Percentiles rank a stretch among this genome's conserved stretches.
These are phyloP conservation scores for Rhopalosiphum padi DNA, from an alignment of 1,140 invertebrate species.

Conservation along the genomic window DNA sequence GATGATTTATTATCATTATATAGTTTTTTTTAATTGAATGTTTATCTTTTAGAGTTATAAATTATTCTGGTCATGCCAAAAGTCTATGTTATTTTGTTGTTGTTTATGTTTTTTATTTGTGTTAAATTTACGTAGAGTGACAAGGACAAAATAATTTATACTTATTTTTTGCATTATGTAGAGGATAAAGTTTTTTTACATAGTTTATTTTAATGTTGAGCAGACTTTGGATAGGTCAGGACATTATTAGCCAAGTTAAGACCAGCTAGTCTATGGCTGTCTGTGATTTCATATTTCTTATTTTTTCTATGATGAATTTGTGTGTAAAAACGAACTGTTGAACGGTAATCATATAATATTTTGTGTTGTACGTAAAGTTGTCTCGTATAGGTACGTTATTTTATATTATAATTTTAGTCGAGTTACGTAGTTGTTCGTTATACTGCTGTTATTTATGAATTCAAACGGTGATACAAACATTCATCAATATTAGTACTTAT, in stretches of 20 bases:
- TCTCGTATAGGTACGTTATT: neutral
- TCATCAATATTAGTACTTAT: neutral
- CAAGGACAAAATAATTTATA: neutral
- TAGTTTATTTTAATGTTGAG: neutral
- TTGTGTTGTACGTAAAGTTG: neutral
- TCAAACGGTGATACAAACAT: neutral
- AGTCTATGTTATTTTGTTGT: neutral
- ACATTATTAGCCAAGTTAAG: neutral
- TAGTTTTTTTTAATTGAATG: neutral
- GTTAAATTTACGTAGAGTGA: neutral
- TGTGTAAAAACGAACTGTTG: neutral
- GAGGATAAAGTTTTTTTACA: neutral
- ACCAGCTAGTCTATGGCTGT: neutral
- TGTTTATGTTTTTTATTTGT: neutral
- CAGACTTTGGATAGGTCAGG: neutral
- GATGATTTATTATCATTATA: neutral
- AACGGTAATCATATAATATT: too few species aligned
- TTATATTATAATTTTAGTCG: neutral
- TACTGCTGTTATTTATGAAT: neutral
- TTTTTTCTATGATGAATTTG: neutral
- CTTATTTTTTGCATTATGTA: neutral
- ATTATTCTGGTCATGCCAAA: neutral
- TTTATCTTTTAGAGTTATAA: neutral
- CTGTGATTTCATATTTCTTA: neutral
- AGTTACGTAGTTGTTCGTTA: neutral